These are phyloP conservation scores for Rhagonycha lutea DNA, from an alignment of 2,888 invertebrate species.

Conservation along the genomic window DNA sequence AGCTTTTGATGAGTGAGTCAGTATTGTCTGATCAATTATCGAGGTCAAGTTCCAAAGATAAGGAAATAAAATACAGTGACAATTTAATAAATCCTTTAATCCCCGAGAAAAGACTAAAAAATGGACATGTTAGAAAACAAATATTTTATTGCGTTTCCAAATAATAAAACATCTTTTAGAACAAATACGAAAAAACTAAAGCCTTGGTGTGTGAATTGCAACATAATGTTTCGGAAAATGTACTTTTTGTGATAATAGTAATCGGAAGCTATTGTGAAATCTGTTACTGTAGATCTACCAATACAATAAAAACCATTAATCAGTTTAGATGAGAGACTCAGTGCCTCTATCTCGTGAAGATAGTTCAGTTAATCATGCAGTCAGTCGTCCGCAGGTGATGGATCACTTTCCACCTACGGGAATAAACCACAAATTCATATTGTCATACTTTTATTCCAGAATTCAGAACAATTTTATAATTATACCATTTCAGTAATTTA, in stretches of 20 bases:
- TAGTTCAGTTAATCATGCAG: conserved; percentile 15
- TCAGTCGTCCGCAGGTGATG: conserved; percentile 16
- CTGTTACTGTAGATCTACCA: conserved; percentile 8
- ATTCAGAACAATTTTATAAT: not conserved
- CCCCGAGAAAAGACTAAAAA: not conserved
- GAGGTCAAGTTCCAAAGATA: no score
- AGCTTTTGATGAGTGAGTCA: no score
- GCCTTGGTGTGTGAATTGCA: not conserved
- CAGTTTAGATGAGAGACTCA: conserved; percentile 15
- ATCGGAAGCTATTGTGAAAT: conserved; percentile 6
- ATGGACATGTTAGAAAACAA: not conserved
- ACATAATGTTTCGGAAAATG: not conserved
- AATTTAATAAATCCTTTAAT: no score
- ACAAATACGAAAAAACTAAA: not conserved
- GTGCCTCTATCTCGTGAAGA: conserved; percentile 6
- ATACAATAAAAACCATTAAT: conserved; percentile 22
- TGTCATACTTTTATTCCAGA: not conserved
- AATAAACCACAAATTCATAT: conserved; percentile 11
- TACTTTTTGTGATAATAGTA: conserved; percentile 12
- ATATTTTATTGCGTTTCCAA: not conserved
- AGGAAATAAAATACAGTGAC: no score
- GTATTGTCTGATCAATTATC: no score
- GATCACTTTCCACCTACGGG: conserved; percentile 16
- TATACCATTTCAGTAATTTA: not conserved
- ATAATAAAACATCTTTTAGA: not conserved